phyloP scores from a whole-genome alignment of 2,113 vertebrate genomes.

The Turnix velox region DNA sequence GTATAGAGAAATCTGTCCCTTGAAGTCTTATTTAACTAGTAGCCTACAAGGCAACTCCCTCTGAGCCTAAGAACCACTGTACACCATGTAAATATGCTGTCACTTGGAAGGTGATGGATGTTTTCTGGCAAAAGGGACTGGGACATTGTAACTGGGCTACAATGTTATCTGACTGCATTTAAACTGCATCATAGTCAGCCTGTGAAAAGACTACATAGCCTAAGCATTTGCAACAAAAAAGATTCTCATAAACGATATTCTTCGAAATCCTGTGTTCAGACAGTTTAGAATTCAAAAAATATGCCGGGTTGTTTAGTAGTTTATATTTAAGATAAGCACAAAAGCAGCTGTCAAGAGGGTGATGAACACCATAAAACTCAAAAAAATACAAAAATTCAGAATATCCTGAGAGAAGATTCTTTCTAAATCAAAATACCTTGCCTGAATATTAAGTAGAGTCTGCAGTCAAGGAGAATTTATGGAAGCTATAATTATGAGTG shows the following conservation, averaged over 20 bases:
- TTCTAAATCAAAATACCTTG: background rate
- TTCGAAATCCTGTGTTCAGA: background rate
- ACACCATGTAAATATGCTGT: background rate
- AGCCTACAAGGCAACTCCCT: background rate
- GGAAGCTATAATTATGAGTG: background rate
- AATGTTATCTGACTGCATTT: background rate
- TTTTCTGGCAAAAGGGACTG: background rate
- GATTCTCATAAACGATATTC: background rate
- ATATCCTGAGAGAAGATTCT: background rate
- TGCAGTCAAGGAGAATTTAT: background rate
- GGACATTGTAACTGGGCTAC: background rate
- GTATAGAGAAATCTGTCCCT: background rate
- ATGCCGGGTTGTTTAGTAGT: accelerated
- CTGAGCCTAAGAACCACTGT: background rate
- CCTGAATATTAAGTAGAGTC: background rate
- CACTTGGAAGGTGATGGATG: background rate
- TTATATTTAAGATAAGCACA: background rate
- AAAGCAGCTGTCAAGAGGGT: background rate
- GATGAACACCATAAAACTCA: background rate
- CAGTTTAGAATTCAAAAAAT: background rate
- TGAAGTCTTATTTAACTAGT: background rate
- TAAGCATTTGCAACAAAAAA: background rate
- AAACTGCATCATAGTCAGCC: background rate
- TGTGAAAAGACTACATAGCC: background rate
- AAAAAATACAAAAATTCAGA: background rate